Conservation (phyloP, 2,888 invertebrate species). For the Artemia sp. region DNA sequence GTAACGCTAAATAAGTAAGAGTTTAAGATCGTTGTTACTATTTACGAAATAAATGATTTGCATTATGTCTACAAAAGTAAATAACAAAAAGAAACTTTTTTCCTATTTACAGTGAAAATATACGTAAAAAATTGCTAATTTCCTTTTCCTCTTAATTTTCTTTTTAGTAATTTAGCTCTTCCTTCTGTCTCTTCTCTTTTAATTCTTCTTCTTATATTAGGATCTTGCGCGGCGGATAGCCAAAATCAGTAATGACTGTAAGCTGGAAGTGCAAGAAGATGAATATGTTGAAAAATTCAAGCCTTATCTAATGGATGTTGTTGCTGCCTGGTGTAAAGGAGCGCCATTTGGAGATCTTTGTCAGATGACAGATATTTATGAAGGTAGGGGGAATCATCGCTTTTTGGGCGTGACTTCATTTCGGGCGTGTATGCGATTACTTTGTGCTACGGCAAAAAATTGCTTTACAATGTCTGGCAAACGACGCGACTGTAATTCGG, state of each 20-base stretch:
- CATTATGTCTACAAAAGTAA: too few relatives aligned
- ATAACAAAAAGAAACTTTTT: too few relatives aligned
- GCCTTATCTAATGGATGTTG: constrained; percentile 91
- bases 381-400: constrained; percentile 42
- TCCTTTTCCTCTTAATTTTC: background rate
- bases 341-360: constrained; percentile 76
- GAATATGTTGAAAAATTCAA: constrained; percentile 77
- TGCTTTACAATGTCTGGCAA: too few relatives aligned
- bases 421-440: too few relatives aligned
- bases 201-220: constrained; percentile 33
- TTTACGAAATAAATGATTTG: too few relatives aligned
- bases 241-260: constrained; percentile 62
- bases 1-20: too few relatives aligned
- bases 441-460: too few relatives aligned
- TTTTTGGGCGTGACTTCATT: too few relatives aligned
- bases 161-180: constrained; percentile 13
- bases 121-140: too few relatives aligned
- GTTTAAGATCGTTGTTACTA: too few relatives aligned
- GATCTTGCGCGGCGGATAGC: constrained; percentile 84
- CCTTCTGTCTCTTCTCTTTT: constrained; percentile 24
- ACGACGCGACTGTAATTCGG: too few relatives aligned
- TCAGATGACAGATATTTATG: constrained; percentile 89
- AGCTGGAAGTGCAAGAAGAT: constrained; percentile 74
- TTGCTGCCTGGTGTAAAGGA: constrained; percentile 88
- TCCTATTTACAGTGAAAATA: too few relatives aligned